Evolutionary conservation across 2,797 vertebrate species (phyloP).

Genomic region (Ciconia nigra): DNA sequence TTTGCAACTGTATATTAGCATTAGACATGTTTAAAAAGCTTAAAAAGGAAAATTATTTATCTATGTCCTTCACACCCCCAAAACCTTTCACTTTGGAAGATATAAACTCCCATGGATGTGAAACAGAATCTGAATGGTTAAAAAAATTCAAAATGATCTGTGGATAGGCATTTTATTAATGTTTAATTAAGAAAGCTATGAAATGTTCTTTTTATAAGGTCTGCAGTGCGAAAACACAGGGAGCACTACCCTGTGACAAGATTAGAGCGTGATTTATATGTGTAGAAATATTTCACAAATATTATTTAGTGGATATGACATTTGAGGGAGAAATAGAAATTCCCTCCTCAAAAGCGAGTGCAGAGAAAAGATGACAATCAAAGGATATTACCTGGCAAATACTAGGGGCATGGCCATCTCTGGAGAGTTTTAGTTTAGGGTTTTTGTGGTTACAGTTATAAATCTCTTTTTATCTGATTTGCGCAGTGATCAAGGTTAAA

Average conservation of each 20-base stretch:
- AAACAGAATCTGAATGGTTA: neutral
- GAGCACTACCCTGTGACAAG: neutral
- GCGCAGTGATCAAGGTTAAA: neutral
- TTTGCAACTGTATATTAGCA: neutral
- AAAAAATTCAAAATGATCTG: neutral
- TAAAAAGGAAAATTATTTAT: neutral
- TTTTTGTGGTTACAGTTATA: neutral
- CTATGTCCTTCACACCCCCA: neutral
- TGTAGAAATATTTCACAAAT: neutral
- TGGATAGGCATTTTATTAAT: neutral
- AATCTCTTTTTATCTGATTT: neutral
- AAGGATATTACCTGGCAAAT: neutral
- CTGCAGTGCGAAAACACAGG: neutral
- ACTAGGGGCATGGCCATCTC: neutral
- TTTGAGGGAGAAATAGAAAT: neutral
- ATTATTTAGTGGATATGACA: neutral
- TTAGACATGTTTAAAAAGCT: neutral
- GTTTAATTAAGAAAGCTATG: neutral
- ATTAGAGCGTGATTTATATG: neutral
- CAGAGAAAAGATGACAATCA: neutral
- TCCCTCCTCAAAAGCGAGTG: accelerated
- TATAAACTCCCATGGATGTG: neutral
- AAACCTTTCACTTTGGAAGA: neutral
- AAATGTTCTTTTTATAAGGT: neutral
- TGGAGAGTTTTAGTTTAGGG: neutral